These are phyloP conservation scores for Thera britannica DNA, from an alignment of 2,888 invertebrate genomes.

Conservation along the genomic window DNA sequence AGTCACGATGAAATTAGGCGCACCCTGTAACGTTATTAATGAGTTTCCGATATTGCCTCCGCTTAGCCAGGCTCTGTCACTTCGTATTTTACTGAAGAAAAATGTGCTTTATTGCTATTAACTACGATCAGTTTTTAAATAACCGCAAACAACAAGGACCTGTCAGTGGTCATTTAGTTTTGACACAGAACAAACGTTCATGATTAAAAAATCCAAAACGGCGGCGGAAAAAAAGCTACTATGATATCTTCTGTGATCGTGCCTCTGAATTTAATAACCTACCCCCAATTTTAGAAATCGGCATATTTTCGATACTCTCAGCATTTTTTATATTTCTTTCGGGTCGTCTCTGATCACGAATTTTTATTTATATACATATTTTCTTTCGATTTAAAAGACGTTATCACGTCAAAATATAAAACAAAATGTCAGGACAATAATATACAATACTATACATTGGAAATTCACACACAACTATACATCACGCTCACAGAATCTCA, in stretches of 20 bases:
- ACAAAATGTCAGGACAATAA: too few species aligned
- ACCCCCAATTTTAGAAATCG: constrained; percentile 59
- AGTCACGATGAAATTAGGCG: constrained; percentile 75
- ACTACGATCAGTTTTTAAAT: not conserved
- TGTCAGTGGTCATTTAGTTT: not conserved
- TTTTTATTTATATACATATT: constrained; percentile 14
- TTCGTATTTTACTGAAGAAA: constrained; percentile 1
- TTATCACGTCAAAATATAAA: too few species aligned
- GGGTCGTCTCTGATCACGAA: constrained; percentile 36
- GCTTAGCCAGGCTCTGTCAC: constrained; percentile 43
- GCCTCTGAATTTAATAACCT: constrained; percentile 67
- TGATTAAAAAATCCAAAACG: not conserved
- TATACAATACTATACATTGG: too few species aligned
- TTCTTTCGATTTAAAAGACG: not conserved
- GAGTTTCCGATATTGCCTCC: constrained; percentile 78
- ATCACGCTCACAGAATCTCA: too few species aligned
- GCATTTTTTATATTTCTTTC: constrained; percentile 40
- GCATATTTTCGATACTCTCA: constrained; percentile 53
- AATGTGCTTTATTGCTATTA: constrained; percentile 10
- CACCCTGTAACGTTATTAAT: constrained; percentile 78
- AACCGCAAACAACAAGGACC: not conserved
- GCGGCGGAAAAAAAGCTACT: too few species aligned
- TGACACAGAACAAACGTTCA: not conserved
- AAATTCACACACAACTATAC: too few species aligned
- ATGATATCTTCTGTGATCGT: constrained; percentile 34